These are phyloP conservation scores for Gadopsis marmoratus DNA, from an alignment of 2,797 vertebrate genomes.

Conservation along the genomic window DNA sequence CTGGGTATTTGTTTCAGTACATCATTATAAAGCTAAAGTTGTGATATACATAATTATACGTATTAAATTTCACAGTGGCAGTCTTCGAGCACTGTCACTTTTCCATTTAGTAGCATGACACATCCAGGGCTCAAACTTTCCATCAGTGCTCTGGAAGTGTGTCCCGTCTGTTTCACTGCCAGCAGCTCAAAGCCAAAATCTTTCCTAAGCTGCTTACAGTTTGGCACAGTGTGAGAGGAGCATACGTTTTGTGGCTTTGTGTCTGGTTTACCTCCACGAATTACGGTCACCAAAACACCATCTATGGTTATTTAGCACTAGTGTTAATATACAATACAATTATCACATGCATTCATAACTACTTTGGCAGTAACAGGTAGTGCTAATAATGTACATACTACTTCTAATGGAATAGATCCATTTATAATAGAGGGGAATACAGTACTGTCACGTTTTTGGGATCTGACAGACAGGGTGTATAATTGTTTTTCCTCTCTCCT, in stretches of 20 bases:
- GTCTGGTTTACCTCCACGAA: conserved; percentile 39
- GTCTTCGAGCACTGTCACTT: background rate
- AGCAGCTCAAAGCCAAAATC: conserved; percentile 57
- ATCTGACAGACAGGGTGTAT: background rate
- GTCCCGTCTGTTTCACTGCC: conserved; percentile 47
- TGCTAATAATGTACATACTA: background rate
- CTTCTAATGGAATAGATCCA: background rate
- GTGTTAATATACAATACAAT: conserved; percentile 23
- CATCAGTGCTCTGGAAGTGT: conserved; percentile 32
- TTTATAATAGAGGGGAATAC: background rate
- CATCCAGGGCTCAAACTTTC: conserved; percentile 37
- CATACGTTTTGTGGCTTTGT: conserved; percentile 32
- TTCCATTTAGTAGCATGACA: background rate
- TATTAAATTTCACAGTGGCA: background rate
- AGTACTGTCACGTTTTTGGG: background rate
- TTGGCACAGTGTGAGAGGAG: conserved; percentile 45
- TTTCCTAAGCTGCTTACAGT: conserved; percentile 55
- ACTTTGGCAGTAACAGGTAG: conserved; percentile 1
- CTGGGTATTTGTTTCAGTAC: background rate
- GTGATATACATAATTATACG: background rate
- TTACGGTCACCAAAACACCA: conserved; percentile 29
- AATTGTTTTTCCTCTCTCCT: background rate
- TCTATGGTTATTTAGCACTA: conserved; percentile 18
- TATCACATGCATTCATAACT: conserved; percentile 3
- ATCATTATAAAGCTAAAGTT: background rate